Percentiles rank a stretch among this genome's conserved stretches.
These are phyloP conservation scores for Caenorhabditis drosophilae DNA, from an alignment of 2,888 invertebrate species.

Conservation along the genomic window DNA sequence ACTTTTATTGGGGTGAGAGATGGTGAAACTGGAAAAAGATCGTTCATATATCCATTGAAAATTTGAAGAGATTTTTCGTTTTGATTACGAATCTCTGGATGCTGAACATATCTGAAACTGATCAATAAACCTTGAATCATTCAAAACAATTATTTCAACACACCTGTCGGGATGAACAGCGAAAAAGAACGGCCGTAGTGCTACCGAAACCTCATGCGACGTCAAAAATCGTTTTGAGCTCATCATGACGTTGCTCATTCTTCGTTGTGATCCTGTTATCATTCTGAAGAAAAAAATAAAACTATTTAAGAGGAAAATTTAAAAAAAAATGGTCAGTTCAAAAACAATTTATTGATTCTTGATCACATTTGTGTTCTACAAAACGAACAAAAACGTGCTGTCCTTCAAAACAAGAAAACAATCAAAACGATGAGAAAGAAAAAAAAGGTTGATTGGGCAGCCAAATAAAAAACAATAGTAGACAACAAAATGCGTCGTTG, in stretches of 20 bases:
- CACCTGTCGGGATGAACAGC: conserved; percentile 72
- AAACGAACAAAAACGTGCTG: too few species aligned
- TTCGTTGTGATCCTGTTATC: background rate
- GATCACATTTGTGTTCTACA: too few species aligned
- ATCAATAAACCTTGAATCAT: background rate
- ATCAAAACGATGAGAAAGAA: conserved; percentile 1
- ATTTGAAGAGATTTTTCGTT: conserved; percentile 67
- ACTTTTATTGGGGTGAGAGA: conserved; percentile 33
- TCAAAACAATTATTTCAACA: conserved; percentile 7
- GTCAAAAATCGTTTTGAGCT: conserved; percentile 29
- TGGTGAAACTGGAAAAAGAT: conserved; percentile 57
- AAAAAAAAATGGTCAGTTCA: too few species aligned
- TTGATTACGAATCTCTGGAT: conserved; percentile 67
- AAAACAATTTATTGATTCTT: too few species aligned
- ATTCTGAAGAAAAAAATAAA: too few species aligned
- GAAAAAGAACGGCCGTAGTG: conserved; percentile 72
- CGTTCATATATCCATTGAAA: conserved; percentile 68
- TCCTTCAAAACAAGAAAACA: too few species aligned
- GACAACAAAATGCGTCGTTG: too few species aligned
- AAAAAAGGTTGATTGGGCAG: conserved; percentile 7
- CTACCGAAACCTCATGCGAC: conserved; percentile 55
- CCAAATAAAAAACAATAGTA: too few species aligned
- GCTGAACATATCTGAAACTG: conserved; percentile 68
- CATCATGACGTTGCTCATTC: background rate
- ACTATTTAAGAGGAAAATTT: too few species aligned